These are phyloP conservation scores for Drusus annulatus DNA, from an alignment of 1,140 invertebrate species.

Conservation along the genomic window DNA sequence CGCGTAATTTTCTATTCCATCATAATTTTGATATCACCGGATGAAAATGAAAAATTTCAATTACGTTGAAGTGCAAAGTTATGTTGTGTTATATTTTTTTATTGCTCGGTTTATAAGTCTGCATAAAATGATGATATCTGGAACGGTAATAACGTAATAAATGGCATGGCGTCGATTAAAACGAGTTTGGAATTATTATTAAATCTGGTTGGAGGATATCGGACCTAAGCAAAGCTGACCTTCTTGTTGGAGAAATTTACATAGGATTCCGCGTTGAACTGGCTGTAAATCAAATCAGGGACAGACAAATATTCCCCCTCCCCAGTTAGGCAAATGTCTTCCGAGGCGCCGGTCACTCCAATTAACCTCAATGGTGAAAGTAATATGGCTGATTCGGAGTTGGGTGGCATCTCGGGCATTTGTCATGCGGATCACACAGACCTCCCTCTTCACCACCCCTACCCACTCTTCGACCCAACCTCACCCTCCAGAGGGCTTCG, in stretches of 20 bases:
- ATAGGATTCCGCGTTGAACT: slow-evolving; percentile 19
- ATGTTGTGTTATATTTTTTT: slow-evolving; percentile 17
- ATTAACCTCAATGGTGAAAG: slow-evolving; percentile 56
- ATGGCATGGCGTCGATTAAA: slow-evolving; percentile 18
- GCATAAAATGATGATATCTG: slow-evolving; percentile 11
- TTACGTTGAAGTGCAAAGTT: slow-evolving; percentile 13
- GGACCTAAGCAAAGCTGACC: slow-evolving; percentile 17
- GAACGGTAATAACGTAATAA: neutral
- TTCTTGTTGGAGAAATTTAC: slow-evolving; percentile 20
- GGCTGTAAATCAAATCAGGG: slow-evolving; percentile 51
- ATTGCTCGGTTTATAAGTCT: slow-evolving; percentile 13
- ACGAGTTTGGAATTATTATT: slow-evolving; percentile 23
- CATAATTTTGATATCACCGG: slow-evolving; percentile 37
- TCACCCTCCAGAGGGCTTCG: neutral
- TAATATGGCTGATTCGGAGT: slow-evolving; percentile 52
- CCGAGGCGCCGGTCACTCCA: slow-evolving; percentile 53
- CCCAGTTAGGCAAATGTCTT: slow-evolving; percentile 47
- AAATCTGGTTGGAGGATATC: neutral
- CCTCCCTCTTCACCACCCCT: neutral
- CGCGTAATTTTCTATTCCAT: neutral
- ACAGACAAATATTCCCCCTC: slow-evolving; percentile 29
- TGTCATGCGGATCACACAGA: slow-evolving; percentile 52
- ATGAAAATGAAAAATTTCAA: slow-evolving; percentile 38
- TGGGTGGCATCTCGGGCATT: slow-evolving; percentile 44
- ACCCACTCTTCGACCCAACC: too few relatives aligned